These are phyloP conservation scores for Pempheris klunzingeri DNA, from an alignment of 2,797 vertebrate species.

Conservation along the genomic window DNA sequence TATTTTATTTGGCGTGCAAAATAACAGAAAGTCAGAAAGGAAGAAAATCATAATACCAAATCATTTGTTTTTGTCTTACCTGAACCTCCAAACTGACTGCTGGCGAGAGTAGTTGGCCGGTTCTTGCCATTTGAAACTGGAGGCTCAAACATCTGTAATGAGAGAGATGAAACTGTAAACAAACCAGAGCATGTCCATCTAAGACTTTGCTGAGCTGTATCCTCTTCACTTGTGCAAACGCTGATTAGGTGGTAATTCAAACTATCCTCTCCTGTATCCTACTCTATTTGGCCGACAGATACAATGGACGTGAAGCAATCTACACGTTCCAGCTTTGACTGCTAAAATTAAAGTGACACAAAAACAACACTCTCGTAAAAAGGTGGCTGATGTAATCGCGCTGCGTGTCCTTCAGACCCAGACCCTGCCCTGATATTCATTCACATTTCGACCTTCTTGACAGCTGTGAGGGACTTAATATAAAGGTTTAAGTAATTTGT, in stretches of 20 bases:
- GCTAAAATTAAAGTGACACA: constrained; percentile 34
- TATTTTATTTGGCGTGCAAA: not conserved
- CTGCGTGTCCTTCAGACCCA: constrained; percentile 33
- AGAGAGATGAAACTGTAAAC: constrained; percentile 43
- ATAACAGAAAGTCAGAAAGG: not conserved
- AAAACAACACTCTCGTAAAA: constrained; percentile 32
- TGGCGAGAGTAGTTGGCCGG: constrained; percentile 90
- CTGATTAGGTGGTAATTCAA: constrained; percentile 32
- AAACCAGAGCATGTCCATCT: constrained; percentile 7
- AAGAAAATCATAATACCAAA: not conserved
- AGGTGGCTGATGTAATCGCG: constrained; percentile 4
- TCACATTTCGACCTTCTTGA: constrained; percentile 30
- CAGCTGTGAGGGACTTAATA: constrained; percentile 19
- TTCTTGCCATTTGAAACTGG: constrained; percentile 94
- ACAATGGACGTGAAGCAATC: constrained; percentile 32
- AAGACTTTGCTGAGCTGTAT: constrained; percentile 5
- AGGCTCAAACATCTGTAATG: constrained; percentile 95
- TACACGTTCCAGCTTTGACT: constrained; percentile 33
- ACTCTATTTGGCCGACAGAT: constrained; percentile 17
- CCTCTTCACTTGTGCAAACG: constrained; percentile 30
- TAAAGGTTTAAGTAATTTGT: constrained; percentile 10
- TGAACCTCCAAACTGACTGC: constrained; percentile 92
- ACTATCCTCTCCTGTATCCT: constrained; percentile 1
- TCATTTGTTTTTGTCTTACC: constrained; percentile 80
- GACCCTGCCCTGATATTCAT: constrained; percentile 10